Conservation (phyloP, 2,888 invertebrate genomes). For the Eurytoma californica region DNA sequence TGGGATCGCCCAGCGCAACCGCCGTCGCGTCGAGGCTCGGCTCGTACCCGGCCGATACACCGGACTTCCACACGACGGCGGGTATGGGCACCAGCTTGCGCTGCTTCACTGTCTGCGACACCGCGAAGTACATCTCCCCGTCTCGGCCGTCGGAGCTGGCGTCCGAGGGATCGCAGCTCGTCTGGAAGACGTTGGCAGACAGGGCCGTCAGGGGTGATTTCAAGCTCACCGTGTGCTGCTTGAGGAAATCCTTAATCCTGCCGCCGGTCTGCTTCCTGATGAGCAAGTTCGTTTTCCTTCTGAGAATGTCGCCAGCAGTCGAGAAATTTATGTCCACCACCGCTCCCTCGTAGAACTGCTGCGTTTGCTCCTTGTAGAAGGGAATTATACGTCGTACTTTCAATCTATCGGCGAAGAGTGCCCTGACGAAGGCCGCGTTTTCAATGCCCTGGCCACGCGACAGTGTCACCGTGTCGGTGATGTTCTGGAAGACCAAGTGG, state of each 20-base stretch:
- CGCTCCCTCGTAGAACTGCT: conserved; percentile 90
- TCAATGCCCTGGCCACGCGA: conserved; percentile 84
- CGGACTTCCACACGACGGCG: conserved; percentile 85
- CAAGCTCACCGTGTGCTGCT: conserved; percentile 83
- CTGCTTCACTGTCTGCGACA: conserved; percentile 86
- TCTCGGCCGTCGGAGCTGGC: conserved; percentile 87
- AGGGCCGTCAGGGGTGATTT: conserved; percentile 88
- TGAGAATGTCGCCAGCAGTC: conserved; percentile 87
- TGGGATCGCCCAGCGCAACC: conserved; percentile 84
- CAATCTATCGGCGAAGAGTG: conserved; percentile 87
- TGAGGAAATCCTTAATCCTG: conserved; percentile 85
- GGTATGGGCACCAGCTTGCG: conserved; percentile 89
- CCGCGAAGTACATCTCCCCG: conserved; percentile 91
- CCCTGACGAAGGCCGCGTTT: conserved; percentile 87
- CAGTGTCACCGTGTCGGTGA: conserved; percentile 87
- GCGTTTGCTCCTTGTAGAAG: conserved; percentile 91
- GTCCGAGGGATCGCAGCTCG: conserved; percentile 86
- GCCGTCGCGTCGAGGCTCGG: conserved; percentile 89
- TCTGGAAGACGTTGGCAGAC: conserved; percentile 89
- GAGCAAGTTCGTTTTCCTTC: conserved; percentile 86
- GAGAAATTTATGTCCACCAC: conserved; percentile 91
- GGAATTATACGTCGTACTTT: conserved; percentile 86
- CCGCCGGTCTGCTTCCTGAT: conserved; percentile 88
- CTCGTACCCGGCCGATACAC: conserved; percentile 90
- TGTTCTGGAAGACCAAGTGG: conserved; percentile 89